Conservation (phyloP, 2,797 vertebrate species). For the Sandelia bainsii region DNA sequence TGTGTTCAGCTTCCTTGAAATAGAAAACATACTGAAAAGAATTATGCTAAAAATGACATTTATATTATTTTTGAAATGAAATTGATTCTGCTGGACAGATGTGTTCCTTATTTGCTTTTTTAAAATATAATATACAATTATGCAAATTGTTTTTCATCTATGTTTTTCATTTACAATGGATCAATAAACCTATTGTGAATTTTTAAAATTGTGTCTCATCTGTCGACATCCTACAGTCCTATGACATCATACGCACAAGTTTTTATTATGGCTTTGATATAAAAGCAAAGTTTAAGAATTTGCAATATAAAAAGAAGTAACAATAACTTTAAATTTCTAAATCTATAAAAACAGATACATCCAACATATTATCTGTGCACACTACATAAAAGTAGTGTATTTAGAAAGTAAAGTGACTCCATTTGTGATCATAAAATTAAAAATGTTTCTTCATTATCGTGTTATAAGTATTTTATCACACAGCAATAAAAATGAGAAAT, state of each 20-base stretch:
- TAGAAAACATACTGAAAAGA: conserved; percentile 55
- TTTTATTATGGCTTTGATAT: neutral
- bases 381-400: neutral
- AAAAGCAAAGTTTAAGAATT: neutral
- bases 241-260: conserved; percentile 9
- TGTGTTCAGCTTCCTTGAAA: conserved; percentile 83
- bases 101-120: conserved; percentile 86
- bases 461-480: conserved; percentile 11
- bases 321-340: neutral
- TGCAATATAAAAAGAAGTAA: neutral
- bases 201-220: conserved; percentile 73
- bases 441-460: neutral
- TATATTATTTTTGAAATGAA: conserved; percentile 83
- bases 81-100: conserved; percentile 95
- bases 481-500: conserved; percentile 1
- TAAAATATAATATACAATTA: conserved; percentile 83
- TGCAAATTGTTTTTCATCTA: conserved; percentile 81
- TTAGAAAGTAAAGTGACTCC: neutral
- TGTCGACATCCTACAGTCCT: conserved; percentile 25
- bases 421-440: conserved; percentile 6
- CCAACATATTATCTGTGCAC: neutral
- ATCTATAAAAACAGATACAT: neutral
- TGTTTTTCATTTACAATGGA: conserved; percentile 77
- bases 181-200: conserved; percentile 82
- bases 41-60: conserved; percentile 73